Percentiles rank a stretch among this genome's conserved stretches.
Conservation (phyloP, 2,888 invertebrate species). For the Eristalis arbustorum region DNA sequence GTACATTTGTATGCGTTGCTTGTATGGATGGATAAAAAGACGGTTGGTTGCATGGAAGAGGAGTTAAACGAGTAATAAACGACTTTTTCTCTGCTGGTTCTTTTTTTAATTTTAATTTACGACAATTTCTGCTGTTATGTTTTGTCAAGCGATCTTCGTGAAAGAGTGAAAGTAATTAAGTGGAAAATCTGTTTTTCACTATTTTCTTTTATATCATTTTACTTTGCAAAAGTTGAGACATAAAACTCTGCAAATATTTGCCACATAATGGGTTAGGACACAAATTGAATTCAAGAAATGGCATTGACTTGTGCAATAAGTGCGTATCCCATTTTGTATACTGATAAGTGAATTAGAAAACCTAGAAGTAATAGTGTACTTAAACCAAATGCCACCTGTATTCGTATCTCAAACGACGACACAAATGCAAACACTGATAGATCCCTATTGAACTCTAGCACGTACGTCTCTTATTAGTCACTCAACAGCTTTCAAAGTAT, state of each 20-base stretch:
- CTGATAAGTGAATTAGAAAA: no score
- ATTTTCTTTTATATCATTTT: neutral
- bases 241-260: neutral
- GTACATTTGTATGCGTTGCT: neutral
- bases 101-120: slow-evolving; percentile 40
- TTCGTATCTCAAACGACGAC: neutral
- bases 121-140: slow-evolving; percentile 8
- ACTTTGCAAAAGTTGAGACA: neutral
- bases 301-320: neutral
- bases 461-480: slow-evolving; percentile 35
- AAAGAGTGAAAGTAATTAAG: slow-evolving; percentile 66
- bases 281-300: no score
- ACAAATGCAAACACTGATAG: neutral
- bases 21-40: slow-evolving; percentile 1
- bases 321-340: no score
- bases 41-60: slow-evolving; percentile 3
- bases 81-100: slow-evolving; percentile 49
- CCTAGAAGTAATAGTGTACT: no score
- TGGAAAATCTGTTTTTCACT: slow-evolving; percentile 28
- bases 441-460: slow-evolving; percentile 9
- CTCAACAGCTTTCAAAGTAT: slow-evolving; percentile 53
- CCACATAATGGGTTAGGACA: no score
- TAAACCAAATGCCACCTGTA: no score
- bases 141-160: slow-evolving; percentile 22
- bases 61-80: slow-evolving; percentile 49